Percentiles rank a stretch among this genome's conserved stretches.
Evolutionary conservation across 1,140 invertebrate species (phyloP).

Genomic region (Drosophila parabipectinata): DNA sequence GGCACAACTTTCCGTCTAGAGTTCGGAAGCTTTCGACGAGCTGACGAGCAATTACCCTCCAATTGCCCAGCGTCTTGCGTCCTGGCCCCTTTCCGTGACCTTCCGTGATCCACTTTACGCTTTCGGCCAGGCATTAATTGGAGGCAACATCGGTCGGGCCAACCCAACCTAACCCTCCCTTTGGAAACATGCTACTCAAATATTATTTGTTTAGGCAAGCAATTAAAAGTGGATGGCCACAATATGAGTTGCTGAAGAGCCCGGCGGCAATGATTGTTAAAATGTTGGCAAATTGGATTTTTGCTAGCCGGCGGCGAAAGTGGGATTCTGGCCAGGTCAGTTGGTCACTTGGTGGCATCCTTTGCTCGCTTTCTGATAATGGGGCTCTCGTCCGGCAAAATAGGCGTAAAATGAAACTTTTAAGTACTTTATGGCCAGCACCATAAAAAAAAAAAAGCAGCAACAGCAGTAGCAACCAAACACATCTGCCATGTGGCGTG

Average conservation of each 20-base stretch:
- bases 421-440: constrained; percentile 81
- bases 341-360: constrained; percentile 47
- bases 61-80: constrained; percentile 31
- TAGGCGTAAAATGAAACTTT: constrained; percentile 83
- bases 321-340: constrained; percentile 28
- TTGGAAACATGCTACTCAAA: constrained; percentile 64
- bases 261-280: constrained; percentile 77
- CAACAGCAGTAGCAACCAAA: constrained; percentile 48
- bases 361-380: constrained; percentile 59
- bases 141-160: constrained; percentile 25
- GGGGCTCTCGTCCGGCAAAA: constrained; percentile 64
- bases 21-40: constrained; percentile 18
- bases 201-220: constrained; percentile 78
- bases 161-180: constrained; percentile 12
- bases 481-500: constrained; percentile 72
- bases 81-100: constrained; percentile 27
- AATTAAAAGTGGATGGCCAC: constrained; percentile 70
- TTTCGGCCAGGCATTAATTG: constrained; percentile 57
- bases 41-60: constrained; percentile 60
- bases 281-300: constrained; percentile 78
- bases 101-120: constrained; percentile 57
- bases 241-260: constrained; percentile 50
- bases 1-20: constrained; percentile 46
- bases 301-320: constrained; percentile 40
- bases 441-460: constrained; percentile 65